Evolutionary conservation across 23 tunicate species (phyloP).

Genomic region (Botrylloides violaceus): DNA sequence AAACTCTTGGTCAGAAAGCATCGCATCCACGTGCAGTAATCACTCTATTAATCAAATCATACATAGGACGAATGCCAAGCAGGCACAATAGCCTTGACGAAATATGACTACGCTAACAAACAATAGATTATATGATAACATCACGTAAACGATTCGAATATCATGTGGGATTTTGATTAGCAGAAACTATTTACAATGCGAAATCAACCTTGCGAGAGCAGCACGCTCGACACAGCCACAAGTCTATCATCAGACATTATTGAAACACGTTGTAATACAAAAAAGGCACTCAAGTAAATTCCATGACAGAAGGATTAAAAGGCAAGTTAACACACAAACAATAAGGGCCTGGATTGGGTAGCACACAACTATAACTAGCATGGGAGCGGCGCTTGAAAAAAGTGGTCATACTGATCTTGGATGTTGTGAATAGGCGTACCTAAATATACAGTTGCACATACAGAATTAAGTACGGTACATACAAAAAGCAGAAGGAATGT

Average conservation of each 20-base stretch:
- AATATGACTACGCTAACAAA: not conserved
- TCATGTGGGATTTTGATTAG: not conserved
- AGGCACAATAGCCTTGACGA: not conserved
- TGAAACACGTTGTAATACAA: slow-evolving; percentile 17
- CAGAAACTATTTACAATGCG: not conserved
- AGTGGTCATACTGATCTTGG: too few species aligned
- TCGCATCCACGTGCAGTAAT: too few species aligned
- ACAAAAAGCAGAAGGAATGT: slow-evolving; percentile 3
- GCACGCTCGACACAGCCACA: not conserved
- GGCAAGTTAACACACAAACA: not conserved
- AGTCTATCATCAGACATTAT: slow-evolving; percentile 21
- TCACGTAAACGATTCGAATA: not conserved
- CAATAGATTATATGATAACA: not conserved
- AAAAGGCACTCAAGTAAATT: slow-evolving; percentile 19
- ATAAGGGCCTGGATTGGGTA: not conserved
- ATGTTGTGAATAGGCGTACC: too few species aligned
- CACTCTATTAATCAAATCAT: not conserved
- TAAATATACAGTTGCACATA: not conserved
- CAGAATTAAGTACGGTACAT: not conserved
- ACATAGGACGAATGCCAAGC: not conserved
- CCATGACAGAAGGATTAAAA: not conserved
- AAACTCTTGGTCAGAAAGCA: too few species aligned
- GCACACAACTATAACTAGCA: not conserved
- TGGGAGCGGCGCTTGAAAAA: slow-evolving; percentile 3
- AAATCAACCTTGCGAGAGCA: not conserved